Conservation (phyloP, 2,888 invertebrate genomes). For the Cheilosia scutellata region DNA sequence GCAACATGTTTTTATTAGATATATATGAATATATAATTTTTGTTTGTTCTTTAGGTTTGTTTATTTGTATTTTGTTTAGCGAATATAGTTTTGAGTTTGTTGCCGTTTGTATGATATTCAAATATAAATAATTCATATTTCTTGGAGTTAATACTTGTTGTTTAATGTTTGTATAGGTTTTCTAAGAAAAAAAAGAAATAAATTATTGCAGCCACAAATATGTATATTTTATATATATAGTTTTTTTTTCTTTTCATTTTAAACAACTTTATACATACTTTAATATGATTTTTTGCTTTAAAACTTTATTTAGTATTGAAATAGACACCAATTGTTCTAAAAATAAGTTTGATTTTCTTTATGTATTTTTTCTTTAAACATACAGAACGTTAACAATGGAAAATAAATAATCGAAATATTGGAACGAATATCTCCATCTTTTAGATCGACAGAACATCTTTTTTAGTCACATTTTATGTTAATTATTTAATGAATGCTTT, state of each 20-base stretch:
- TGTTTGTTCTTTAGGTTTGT: constrained; percentile 39
- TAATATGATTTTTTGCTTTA: constrained; percentile 49
- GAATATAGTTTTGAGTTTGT: constrained; percentile 69
- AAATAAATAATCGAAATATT: constrained; percentile 56
- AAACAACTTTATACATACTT: constrained; percentile 43
- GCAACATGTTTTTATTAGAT: constrained; percentile 77
- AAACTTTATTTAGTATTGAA: constrained; percentile 61
- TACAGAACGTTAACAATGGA: constrained; percentile 56
- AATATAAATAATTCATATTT: constrained; percentile 41
- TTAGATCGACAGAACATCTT: constrained; percentile 46
- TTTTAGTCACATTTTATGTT: constrained; percentile 38
- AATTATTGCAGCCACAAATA: constrained; percentile 60
- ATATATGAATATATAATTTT: constrained; percentile 74
- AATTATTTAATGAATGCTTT: constrained; percentile 55
- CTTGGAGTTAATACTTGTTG: constrained; percentile 36
- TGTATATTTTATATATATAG: constrained; percentile 30
- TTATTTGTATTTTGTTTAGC: constrained; percentile 69
- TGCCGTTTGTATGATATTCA: constrained; percentile 50
- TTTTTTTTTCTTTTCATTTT: constrained; percentile 25
- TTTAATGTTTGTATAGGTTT: constrained; percentile 37
- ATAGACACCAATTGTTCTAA: constrained; percentile 75
- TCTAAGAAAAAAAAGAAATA: constrained; percentile 23
- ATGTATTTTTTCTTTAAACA: constrained; percentile 40
- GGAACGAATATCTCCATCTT: constrained; percentile 41
- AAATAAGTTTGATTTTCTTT: constrained; percentile 66